phyloP scores from a whole-genome alignment of 2,113 vertebrate species.

The Lepidothrix coronata region DNA sequence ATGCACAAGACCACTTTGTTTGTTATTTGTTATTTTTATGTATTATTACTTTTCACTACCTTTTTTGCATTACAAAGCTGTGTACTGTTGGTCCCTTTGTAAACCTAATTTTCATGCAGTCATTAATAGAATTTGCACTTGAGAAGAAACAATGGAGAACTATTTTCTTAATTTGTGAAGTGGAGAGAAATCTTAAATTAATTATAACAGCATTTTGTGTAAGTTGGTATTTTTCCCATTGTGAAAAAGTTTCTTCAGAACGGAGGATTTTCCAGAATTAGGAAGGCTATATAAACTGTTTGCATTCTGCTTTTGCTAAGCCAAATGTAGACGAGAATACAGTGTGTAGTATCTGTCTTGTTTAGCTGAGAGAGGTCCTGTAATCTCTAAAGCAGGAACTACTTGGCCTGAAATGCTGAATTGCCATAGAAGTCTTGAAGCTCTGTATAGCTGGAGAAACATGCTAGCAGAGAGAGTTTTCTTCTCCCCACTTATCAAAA shows the following conservation, averaged over 20 bases:
- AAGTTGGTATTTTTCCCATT: neutral
- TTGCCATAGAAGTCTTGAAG: neutral
- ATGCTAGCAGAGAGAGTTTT: neutral
- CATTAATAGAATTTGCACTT: neutral
- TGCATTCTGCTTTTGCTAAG: neutral
- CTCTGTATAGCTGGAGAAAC: neutral
- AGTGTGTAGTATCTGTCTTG: neutral
- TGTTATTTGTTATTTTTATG: neutral
- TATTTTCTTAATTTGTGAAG: neutral
- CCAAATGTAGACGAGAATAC: neutral
- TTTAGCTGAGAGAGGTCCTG: neutral
- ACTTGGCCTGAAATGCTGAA: neutral
- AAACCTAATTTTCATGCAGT: neutral
- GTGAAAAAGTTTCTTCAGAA: neutral
- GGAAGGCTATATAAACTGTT: neutral
- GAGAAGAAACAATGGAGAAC: neutral
- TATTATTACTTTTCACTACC: neutral
- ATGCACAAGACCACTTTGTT: neutral
- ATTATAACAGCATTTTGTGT: neutral
- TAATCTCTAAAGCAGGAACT: neutral
- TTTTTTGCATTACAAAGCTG: neutral
- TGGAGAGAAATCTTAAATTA: neutral
- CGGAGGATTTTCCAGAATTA: neutral
- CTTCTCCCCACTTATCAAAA: neutral
- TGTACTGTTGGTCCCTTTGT: neutral